These are phyloP conservation scores for Nanorana parkeri DNA, from an alignment of 2,113 vertebrate species.

Conservation along the genomic window DNA sequence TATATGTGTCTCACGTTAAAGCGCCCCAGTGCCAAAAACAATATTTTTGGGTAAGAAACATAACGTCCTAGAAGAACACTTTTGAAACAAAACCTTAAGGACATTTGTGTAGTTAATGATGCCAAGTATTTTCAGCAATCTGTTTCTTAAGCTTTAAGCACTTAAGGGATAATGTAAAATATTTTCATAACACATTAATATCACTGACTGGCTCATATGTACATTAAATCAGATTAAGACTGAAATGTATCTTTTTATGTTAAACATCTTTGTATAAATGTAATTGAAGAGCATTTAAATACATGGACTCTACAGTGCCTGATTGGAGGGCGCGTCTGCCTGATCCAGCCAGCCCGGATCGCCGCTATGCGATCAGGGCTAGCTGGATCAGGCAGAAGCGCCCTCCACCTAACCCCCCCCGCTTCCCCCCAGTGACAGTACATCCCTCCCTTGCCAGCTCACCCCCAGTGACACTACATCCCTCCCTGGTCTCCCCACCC, in stretches of 20 bases:
- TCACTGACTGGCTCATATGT: conserved; percentile 36
- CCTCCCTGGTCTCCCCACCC: too few species aligned
- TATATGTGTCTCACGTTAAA: conserved; percentile 78
- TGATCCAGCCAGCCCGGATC: too few species aligned
- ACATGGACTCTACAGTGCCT: too few species aligned
- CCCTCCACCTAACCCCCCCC: too few species aligned
- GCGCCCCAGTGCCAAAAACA: conserved; percentile 78
- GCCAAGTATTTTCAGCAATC: conserved; percentile 46
- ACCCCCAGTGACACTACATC: too few species aligned
- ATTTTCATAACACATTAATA: conserved; percentile 51
- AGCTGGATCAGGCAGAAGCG: too few species aligned
- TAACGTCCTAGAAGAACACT: conserved; percentile 73
- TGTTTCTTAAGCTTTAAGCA: conserved; percentile 50
- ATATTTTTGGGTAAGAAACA: conserved; percentile 72
- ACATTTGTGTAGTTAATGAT: conserved; percentile 51
- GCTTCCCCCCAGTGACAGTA: too few species aligned
- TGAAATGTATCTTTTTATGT: conserved; percentile 38
- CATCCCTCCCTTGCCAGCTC: too few species aligned
- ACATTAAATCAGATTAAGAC: conserved; percentile 42
- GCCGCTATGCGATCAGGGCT: too few species aligned
- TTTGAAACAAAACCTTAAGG: conserved; percentile 65
- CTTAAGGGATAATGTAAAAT: conserved; percentile 48
- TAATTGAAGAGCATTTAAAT: not conserved
- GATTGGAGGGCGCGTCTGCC: too few species aligned
- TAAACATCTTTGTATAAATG: conserved; percentile 24